Conservation (phyloP, 2,797 vertebrate species). For the Loriculus beryllinus region DNA sequence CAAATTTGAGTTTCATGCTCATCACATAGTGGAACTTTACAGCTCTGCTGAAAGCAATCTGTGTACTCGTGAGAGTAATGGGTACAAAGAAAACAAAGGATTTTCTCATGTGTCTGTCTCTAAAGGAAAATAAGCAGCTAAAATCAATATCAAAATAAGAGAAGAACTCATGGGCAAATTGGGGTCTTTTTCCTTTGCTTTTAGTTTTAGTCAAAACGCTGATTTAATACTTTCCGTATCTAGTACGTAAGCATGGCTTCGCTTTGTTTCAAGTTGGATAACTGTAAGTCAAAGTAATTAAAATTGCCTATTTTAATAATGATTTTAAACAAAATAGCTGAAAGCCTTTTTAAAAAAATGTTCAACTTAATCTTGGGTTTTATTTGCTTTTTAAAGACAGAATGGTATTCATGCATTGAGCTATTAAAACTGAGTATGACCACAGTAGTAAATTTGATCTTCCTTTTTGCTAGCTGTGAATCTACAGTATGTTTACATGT, state of each 20-base stretch:
- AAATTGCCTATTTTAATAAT: not conserved
- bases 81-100: not conserved
- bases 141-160: not conserved
- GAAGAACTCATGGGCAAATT: not conserved
- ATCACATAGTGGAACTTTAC: not conserved
- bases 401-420: not conserved
- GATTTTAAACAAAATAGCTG: not conserved
- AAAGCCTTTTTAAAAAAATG: not conserved
- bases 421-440: not conserved
- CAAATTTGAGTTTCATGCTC: not conserved
- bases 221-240: not conserved
- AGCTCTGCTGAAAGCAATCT: not conserved
- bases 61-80: not conserved
- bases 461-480: not conserved
- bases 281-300: not conserved
- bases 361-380: not conserved
- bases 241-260: not conserved
- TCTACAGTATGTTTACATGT: not conserved
- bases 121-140: not conserved
- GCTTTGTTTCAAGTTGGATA: not conserved
- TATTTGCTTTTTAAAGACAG: not conserved
- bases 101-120: not conserved
- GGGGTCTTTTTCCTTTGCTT: not conserved
- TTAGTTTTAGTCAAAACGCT: not conserved
- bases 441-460: not conserved